Percentiles rank a stretch among this genome's conserved stretches.
These are phyloP conservation scores for Enteromius treurensis DNA, from an alignment of 2,797 vertebrate species.

Conservation along the genomic window DNA sequence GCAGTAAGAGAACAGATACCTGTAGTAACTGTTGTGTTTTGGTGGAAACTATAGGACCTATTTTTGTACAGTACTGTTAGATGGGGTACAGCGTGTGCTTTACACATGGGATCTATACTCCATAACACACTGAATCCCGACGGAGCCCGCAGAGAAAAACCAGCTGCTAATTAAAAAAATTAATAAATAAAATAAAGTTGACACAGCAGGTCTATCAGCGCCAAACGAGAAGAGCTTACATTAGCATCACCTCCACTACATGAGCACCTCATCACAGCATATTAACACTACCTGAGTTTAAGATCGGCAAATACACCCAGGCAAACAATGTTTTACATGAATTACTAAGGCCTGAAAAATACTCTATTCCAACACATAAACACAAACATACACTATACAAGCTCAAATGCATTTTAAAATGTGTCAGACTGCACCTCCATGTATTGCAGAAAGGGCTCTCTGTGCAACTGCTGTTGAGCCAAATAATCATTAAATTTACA, in stretches of 20 bases:
- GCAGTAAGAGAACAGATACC: neutral
- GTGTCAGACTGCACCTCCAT: neutral
- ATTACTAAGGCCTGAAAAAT: neutral
- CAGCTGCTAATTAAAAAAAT: conserved; percentile 54
- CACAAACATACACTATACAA: neutral
- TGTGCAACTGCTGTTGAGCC: neutral
- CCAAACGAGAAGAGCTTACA: conserved; percentile 46
- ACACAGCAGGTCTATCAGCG: conserved; percentile 48
- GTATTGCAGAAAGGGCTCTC: neutral
- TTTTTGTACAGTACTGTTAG: conserved; percentile 15
- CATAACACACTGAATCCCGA: conserved; percentile 53
- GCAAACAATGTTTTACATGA: neutral
- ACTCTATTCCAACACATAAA: neutral
- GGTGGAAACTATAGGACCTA: neutral
- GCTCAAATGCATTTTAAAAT: neutral
- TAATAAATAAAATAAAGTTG: conserved; percentile 44
- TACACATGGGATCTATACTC: conserved; percentile 54
- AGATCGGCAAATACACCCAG: neutral
- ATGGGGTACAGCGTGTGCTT: conserved; percentile 42
- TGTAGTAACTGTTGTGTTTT: conserved; percentile 1
- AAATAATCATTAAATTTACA: neutral
- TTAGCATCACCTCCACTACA: conserved; percentile 33
- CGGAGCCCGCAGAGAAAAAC: conserved; percentile 40
- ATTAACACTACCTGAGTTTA: conserved; percentile 32
- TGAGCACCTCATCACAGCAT: conserved; percentile 38